These are phyloP conservation scores for Antheraea yamamai DNA, from an alignment of 2,888 invertebrate genomes.

Conservation along the genomic window DNA sequence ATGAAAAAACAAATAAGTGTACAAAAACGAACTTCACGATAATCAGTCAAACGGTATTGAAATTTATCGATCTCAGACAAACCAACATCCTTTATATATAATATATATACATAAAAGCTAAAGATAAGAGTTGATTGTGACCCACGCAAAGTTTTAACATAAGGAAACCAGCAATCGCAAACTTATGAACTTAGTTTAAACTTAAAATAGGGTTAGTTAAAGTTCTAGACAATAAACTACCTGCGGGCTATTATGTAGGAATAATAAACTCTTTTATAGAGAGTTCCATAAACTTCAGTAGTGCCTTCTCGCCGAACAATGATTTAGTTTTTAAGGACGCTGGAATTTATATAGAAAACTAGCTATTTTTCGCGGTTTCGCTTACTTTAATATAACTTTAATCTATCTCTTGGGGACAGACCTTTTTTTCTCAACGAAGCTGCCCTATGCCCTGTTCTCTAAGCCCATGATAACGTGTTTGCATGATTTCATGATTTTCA, in stretches of 20 bases:
- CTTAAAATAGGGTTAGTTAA: slow-evolving; percentile 5
- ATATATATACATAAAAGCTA: neutral
- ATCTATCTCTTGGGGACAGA: no score
- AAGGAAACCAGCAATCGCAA: neutral
- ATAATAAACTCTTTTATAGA: neutral
- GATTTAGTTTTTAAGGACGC: neutral
- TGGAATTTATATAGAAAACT: neutral
- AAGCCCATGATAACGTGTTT: no score
- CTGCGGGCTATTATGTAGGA: slow-evolving; percentile 5
- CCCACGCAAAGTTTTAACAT: slow-evolving; percentile 6
- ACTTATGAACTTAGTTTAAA: slow-evolving; percentile 10
- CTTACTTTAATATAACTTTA: no score
- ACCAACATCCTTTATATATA: no score
- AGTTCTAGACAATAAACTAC: neutral
- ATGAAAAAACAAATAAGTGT: no score
- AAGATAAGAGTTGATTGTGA: slow-evolving; percentile 1
- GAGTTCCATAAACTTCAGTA: neutral
- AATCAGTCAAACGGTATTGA: no score
- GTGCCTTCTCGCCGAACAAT: neutral
- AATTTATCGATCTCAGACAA: no score
- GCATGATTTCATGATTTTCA: no score
- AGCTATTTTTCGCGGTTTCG: no score
- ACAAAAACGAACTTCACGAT: no score
- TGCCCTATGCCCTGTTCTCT: no score
- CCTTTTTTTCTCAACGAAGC: no score